phyloP scores from a whole-genome alignment of 2,888 invertebrate genomes.

The Sinopyrophorus schimmeli region DNA sequence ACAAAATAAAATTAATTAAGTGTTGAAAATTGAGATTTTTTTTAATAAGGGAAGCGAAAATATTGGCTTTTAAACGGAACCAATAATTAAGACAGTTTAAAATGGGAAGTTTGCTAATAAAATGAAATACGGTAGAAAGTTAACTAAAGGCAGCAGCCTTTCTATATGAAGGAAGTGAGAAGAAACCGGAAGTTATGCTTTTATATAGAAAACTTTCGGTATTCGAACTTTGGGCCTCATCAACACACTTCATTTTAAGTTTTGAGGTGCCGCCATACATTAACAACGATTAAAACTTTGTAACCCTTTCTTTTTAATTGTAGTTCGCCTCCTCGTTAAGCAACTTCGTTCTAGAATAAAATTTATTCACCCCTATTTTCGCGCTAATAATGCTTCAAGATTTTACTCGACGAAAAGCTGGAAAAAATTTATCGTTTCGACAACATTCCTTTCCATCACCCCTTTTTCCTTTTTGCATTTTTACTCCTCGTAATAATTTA shows the following conservation, averaged over 20 bases:
- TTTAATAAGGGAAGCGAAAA: too few species aligned
- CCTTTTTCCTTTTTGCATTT: too few species aligned
- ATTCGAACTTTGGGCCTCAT: slow-evolving; percentile 13
- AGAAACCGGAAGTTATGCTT: slow-evolving; percentile 20
- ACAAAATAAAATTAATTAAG: too few species aligned
- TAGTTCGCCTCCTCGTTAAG: slow-evolving; percentile 20
- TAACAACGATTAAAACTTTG: slow-evolving; percentile 26
- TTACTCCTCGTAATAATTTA: too few species aligned
- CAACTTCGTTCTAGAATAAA: slow-evolving; percentile 18
- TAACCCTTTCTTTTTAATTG: slow-evolving; percentile 17
- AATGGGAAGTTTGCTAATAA: slow-evolving; percentile 4
- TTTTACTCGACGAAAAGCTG: too few species aligned
- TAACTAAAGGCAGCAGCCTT: neutral
- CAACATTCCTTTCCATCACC: too few species aligned
- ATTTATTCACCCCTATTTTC: slow-evolving; percentile 16
- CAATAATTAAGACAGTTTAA: slow-evolving; percentile 13
- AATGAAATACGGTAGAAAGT: slow-evolving; percentile 20
- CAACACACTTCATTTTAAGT: slow-evolving; percentile 25
- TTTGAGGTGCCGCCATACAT: slow-evolving; percentile 26
- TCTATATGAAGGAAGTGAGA: slow-evolving; percentile 16
- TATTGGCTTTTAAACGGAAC: too few species aligned
- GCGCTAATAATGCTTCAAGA: slow-evolving; percentile 11
- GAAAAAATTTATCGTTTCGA: too few species aligned
- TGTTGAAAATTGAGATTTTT: too few species aligned
- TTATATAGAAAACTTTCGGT: slow-evolving; percentile 6